A percentile compares a stretch with the other conserved stretches of the same genome.
phyloP scores from a whole-genome alignment of 1,140 invertebrate genomes.

The Pogonomyrmex barbatus region DNA sequence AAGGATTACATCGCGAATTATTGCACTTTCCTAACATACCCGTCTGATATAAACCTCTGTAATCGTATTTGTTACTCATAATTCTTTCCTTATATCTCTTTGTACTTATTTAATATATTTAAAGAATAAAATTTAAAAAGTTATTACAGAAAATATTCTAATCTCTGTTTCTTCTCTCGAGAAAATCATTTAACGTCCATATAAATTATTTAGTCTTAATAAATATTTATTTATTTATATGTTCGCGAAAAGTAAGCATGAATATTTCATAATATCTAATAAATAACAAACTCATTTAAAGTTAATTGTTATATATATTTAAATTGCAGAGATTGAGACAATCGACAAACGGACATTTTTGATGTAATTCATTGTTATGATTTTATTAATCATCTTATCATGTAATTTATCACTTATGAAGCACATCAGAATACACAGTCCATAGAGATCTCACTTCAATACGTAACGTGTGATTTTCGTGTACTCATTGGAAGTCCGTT shows the following conservation, averaged over 20 bases:
- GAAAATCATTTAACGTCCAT: background rate
- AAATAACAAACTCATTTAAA: background rate
- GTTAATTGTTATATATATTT: background rate
- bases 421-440: background rate
- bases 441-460: background rate
- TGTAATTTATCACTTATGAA: background rate
- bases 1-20: background rate
- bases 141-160: background rate
- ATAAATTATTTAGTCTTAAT: background rate
- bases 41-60: background rate
- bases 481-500: background rate
- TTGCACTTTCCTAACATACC: background rate
- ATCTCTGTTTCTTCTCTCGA: background rate
- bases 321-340: background rate
- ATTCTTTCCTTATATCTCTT: background rate
- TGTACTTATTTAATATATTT: background rate
- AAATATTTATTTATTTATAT: background rate
- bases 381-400: background rate
- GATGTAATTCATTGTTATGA: background rate
- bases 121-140: background rate
- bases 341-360: background rate
- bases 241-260: background rate
- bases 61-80: background rate
- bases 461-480: slow-evolving; percentile 10
- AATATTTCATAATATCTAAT: background rate